phyloP scores from a whole-genome alignment of 2,113 vertebrate species.

The Chaetodon auriga region DNA sequence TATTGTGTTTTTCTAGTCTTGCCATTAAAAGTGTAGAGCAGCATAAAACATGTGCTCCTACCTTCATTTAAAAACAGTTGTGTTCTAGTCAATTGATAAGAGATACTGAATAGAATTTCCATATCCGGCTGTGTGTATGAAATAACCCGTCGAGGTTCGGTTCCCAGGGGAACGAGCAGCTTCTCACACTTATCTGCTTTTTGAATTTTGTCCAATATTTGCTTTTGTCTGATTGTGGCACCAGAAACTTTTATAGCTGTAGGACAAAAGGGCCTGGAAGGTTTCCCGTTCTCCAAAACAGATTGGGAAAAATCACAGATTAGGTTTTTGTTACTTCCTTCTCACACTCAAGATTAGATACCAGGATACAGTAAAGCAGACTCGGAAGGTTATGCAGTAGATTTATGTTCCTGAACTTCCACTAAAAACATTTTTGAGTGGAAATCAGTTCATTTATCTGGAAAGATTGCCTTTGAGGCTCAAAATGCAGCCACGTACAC shows the following conservation, averaged over 20 bases:
- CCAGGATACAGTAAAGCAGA: neutral
- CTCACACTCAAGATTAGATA: neutral
- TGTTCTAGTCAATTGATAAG: conserved; percentile 30
- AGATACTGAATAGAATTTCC: conserved; percentile 14
- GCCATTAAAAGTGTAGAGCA: neutral
- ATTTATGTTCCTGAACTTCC: neutral
- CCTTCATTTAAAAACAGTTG: neutral
- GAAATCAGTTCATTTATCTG: conserved; percentile 24
- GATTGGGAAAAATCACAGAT: neutral
- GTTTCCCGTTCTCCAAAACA: conserved; percentile 20
- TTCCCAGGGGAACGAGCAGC: conserved; percentile 56
- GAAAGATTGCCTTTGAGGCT: neutral
- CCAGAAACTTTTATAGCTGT: conserved; percentile 7
- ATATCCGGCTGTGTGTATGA: conserved; percentile 43
- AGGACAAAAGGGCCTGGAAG: conserved; percentile 15
- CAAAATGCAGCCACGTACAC: conserved; percentile 5
- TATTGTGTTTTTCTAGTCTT: conserved; percentile 12
- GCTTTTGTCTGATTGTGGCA: conserved; percentile 41
- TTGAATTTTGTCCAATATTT: conserved; percentile 53
- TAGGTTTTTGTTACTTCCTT: neutral
- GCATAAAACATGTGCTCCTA: neutral
- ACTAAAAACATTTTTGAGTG: neutral
- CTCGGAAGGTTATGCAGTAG: neutral
- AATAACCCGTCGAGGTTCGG: conserved; percentile 21
- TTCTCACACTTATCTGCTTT: conserved; percentile 54